Conservation (phyloP, 2,888 invertebrate genomes). For the Cephus pygmeus region DNA sequence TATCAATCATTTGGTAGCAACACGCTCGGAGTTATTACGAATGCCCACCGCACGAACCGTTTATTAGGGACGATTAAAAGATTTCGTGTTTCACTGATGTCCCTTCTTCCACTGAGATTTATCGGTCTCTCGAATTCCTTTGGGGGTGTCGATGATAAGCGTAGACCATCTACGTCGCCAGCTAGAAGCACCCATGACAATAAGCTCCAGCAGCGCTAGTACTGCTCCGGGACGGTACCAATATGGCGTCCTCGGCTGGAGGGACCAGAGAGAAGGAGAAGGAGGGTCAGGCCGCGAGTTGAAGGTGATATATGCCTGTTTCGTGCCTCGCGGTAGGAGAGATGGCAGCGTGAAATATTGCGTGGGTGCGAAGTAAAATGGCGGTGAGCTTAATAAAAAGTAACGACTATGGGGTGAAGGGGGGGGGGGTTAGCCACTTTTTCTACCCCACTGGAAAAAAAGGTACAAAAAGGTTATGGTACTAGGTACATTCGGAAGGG, state of each 20-base stretch:
- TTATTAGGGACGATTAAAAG: slow-evolving; percentile 65
- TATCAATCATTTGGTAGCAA: slow-evolving; percentile 65
- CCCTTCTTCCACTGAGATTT: neutral
- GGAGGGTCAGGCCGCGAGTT: slow-evolving; percentile 46
- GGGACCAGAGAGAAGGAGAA: slow-evolving; percentile 22
- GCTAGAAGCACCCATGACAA: neutral
- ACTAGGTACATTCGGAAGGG: neutral
- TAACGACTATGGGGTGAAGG: neutral
- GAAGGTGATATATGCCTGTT: slow-evolving; percentile 58
- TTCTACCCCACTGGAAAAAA: neutral
- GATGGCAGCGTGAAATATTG: slow-evolving; percentile 51
- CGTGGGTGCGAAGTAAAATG: slow-evolving; percentile 63
- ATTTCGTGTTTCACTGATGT: slow-evolving; percentile 45
- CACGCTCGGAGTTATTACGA: slow-evolving; percentile 42
- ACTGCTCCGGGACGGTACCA: slow-evolving; percentile 38
- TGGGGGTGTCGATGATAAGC: neutral
- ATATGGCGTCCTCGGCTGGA: slow-evolving; percentile 46
- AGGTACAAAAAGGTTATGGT: neutral
- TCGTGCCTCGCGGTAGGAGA: slow-evolving; percentile 46
- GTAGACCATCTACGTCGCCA: neutral
- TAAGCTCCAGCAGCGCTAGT: neutral
- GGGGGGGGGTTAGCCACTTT: neutral
- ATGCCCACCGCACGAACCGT: slow-evolving; percentile 42
- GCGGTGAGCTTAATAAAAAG: slow-evolving; percentile 48
- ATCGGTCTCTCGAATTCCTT: neutral